Evolutionary conservation across 2,113 vertebrate species (phyloP).

Genomic region (Triplophysa rosa): DNA sequence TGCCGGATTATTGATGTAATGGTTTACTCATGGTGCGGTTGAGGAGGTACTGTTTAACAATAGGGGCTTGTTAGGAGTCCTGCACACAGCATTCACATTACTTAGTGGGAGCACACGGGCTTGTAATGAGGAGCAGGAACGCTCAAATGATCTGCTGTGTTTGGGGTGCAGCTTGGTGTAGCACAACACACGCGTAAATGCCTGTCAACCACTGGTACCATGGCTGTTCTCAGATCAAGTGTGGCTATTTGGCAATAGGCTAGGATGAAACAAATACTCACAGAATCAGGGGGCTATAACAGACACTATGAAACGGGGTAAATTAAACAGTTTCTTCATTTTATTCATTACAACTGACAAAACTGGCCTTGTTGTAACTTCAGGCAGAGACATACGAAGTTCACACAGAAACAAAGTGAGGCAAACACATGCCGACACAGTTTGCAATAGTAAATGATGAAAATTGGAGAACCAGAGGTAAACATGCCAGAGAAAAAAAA

Average conservation of each 20-base stretch:
- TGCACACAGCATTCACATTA: constrained; percentile 32
- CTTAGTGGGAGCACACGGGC: constrained; percentile 21
- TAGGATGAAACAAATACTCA: constrained; percentile 3
- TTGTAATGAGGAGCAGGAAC: constrained; percentile 30
- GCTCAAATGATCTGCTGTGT: constrained; percentile 21
- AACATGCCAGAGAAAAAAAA: constrained; percentile 37
- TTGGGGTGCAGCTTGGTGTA: background rate
- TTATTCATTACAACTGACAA: background rate
- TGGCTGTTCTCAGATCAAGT: background rate
- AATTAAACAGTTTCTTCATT: background rate
- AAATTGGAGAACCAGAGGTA: constrained; percentile 38
- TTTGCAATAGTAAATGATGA: constrained; percentile 64
- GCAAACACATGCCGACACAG: constrained; percentile 36
- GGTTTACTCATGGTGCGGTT: constrained; percentile 70
- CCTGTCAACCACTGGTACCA: constrained; percentile 3
- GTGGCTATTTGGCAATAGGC: background rate
- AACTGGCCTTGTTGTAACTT: background rate
- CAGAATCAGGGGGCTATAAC: constrained; percentile 9
- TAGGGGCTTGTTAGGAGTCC: constrained; percentile 66
- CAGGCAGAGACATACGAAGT: background rate
- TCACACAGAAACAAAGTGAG: constrained; percentile 30
- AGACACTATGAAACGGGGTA: background rate
- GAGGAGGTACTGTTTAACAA: constrained; percentile 78
- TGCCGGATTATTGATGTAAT: constrained; percentile 72
- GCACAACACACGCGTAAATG: constrained; percentile 9